These are phyloP conservation scores for Acanthosepion lycidas DNA, from an alignment of 2,888 invertebrate species.

Conservation along the genomic window DNA sequence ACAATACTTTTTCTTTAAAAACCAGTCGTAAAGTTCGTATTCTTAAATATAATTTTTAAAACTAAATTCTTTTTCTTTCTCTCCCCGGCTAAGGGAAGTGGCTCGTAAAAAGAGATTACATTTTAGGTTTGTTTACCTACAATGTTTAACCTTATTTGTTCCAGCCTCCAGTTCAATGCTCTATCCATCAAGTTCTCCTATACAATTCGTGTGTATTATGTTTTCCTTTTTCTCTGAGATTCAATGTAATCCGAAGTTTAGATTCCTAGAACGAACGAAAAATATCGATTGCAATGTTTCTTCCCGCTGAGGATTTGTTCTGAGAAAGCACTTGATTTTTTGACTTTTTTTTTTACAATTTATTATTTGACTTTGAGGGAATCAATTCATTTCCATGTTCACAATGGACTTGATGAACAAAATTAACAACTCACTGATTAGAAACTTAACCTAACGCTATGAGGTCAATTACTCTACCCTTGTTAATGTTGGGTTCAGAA, in stretches of 20 bases:
- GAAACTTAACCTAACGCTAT: not conserved
- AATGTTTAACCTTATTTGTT: no score
- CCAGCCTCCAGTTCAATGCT: no score
- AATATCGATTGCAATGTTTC: not conserved
- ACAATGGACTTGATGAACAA: not conserved
- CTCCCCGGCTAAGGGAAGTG: no score
- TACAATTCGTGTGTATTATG: not conserved
- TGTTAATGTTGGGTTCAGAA: no score
- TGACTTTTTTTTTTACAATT: not conserved
- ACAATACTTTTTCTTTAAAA: no score
- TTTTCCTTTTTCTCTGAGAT: not conserved
- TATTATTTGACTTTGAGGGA: not conserved
- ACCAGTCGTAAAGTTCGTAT: no score
- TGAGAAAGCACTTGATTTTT: not conserved
- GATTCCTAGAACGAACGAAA: not conserved
- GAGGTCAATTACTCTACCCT: no score
- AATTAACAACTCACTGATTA: not conserved
- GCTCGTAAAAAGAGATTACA: no score
- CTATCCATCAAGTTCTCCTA: no score
- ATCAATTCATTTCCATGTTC: slow-evolving; percentile 20
- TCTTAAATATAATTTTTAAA: no score
- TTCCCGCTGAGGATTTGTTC: not conserved
- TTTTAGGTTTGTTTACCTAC: no score
- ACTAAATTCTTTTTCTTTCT: no score
- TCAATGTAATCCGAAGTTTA: not conserved